Percentiles rank a stretch among this genome's conserved stretches.
Evolutionary conservation across 2,888 invertebrate genomes (phyloP).

Genomic region (Cephus pulcher): DNA sequence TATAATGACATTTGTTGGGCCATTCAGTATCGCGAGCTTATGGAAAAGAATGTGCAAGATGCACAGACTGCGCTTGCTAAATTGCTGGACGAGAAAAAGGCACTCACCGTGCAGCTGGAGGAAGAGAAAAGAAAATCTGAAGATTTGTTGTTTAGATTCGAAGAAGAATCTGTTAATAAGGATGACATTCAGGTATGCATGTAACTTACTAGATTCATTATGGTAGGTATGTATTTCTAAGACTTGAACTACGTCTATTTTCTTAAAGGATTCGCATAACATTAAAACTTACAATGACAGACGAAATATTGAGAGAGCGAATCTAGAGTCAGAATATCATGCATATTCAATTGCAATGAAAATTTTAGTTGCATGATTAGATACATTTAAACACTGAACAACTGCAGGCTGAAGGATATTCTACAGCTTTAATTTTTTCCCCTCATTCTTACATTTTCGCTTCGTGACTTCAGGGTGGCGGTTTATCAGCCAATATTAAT

Average conservation of each 20-base stretch:
- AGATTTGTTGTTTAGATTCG: conserved; percentile 90
- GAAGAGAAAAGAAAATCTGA: conserved; percentile 87
- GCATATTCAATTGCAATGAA: too few species aligned
- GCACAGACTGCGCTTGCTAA: conserved; percentile 69
- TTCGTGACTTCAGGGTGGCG: background rate
- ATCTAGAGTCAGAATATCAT: background rate
- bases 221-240: background rate
- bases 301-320: background rate
- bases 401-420: background rate
- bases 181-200: conserved; percentile 85
- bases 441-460: background rate
- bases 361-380: background rate
- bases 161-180: conserved; percentile 91
- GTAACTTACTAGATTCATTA: background rate
- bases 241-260: background rate
- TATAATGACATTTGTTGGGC: background rate
- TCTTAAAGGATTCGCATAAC: background rate
- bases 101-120: conserved; percentile 73
- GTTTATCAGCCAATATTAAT: background rate
- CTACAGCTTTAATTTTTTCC: background rate
- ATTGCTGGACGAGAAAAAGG: conserved; percentile 62
- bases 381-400: background rate
- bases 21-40: conserved; percentile 69
- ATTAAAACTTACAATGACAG: background rate
- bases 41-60: conserved; percentile 70